Evolutionary conservation across 2,888 invertebrate genomes (phyloP), one percentile per base, ranked within the genome.

Genomic region (Druceiella hillmani): DNA sequence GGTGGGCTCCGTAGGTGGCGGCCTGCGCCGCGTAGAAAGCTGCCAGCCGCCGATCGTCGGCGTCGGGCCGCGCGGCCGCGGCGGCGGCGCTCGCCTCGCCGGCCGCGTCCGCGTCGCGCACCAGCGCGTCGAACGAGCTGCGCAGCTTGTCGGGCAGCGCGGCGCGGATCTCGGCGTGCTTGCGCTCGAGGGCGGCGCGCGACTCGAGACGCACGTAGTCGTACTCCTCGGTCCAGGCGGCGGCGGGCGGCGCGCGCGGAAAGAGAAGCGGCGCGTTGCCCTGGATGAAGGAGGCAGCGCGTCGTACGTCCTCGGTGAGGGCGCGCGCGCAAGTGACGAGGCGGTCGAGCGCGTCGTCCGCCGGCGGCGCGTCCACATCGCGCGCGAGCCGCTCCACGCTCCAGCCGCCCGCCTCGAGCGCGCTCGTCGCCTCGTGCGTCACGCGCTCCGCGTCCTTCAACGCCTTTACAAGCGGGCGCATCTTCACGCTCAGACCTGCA

Each of bases 181-280:
- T 81, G 44, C 81, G 76, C 12, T 81, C 79, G 2, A 80, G 76
- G 17, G 76, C 74, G 47, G 85, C 79, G 53, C 83, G 80, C 2
- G 88, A 83, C 58, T 86, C 81, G 57, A 93, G 71, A 55, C 86
- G 84, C 30, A 93, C 91, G 58, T 94, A 94, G 62, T 93, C 93
- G 58, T 91, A 90, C 57, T 93, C 92, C 55, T 90, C 90, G 13
- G 80, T 72, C 76, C 82, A 81, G 40, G 82, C 83, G 47, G 74
- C 74, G 48, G 61, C 67, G 32, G 61, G 58, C 59, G 41, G 64
- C 55, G 40, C 36, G 29, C 29, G 75, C 74, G 84, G 89, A 66
- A 83, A 92, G 2, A 88, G 66, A 38, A 85, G 64, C 40, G 84
- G 82, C 26, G 85, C 85, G 59, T 87, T 88, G 41, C 87, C 88